A percentile compares a stretch with the other conserved stretches of the same genome.
phyloP scores from a whole-genome alignment of 37 sponge, comb jelly and placozoan genomes.

The Axinella damicornis region DNA sequence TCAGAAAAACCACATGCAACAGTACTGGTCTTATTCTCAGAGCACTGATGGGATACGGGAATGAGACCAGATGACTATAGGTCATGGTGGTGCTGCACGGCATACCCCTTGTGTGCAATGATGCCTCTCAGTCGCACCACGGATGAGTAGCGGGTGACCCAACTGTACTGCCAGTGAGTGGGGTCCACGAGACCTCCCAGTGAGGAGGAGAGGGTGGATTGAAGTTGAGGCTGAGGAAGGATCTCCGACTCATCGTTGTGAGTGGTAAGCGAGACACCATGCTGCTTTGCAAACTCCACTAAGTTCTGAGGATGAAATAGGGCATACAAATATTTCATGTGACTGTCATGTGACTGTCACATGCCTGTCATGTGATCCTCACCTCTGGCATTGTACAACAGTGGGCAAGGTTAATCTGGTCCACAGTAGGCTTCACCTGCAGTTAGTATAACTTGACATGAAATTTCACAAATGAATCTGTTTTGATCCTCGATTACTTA shows the following conservation, averaged over 20 bases:
- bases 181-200: conserved; percentile 5
- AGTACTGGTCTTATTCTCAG: too few species aligned
- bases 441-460: neutral
- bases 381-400: conserved; percentile 78
- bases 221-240: conserved; percentile 38
- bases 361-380: neutral
- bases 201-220: neutral
- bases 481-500: too few species aligned
- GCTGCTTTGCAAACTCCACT: conserved; percentile 31
- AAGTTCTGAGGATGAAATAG: conserved; percentile 31
- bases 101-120: conserved; percentile 62
- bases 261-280: conserved; percentile 30
- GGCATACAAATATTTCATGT: too few species aligned
- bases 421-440: conserved; percentile 63
- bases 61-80: too few species aligned
- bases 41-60: too few species aligned
- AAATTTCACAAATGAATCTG: too few species aligned
- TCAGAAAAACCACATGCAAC: too few species aligned
- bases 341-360: too few species aligned
- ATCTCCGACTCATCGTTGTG: conserved; percentile 66
- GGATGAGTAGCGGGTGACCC: conserved; percentile 54
- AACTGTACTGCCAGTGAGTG: conserved; percentile 32
- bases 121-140: conserved; percentile 60
- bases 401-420: conserved; percentile 75
- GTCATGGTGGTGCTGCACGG: too few species aligned